phyloP scores from a whole-genome alignment of 2,888 invertebrate species.

The Ormyrus nitidulus region DNA sequence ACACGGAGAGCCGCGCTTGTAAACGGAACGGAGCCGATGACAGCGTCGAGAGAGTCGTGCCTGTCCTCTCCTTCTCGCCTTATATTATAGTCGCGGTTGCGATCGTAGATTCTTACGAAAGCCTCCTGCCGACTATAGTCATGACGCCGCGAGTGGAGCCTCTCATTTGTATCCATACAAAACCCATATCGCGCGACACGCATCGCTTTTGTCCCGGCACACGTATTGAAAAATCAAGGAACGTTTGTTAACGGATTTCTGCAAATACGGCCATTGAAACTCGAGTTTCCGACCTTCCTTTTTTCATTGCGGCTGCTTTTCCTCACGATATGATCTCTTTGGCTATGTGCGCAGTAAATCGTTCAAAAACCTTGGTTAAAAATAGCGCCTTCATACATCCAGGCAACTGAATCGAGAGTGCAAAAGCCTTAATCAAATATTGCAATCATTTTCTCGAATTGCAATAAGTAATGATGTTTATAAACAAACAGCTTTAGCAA shows the following conservation, averaged over 20 bases:
- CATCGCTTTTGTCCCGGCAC: not conserved
- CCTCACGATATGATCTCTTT: not conserved
- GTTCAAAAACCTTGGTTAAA: not conserved
- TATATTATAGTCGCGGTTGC: not conserved
- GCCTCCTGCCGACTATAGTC: not conserved
- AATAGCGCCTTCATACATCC: not conserved
- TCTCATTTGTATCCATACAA: slow-evolving; percentile 27
- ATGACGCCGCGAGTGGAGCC: not conserved
- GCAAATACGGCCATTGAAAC: slow-evolving; percentile 23
- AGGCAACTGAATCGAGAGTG: too few species aligned
- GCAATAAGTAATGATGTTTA: too few species aligned
- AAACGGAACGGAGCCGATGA: slow-evolving; percentile 26
- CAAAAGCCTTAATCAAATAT: too few species aligned
- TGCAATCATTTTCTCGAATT: too few species aligned
- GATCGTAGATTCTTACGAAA: slow-evolving; percentile 26
- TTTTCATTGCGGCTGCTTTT: not conserved
- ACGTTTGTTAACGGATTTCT: slow-evolving; percentile 1
- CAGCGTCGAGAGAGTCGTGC: not conserved
- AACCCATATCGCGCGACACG: slow-evolving; percentile 15
- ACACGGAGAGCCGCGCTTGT: not conserved
- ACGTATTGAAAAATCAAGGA: slow-evolving; percentile 9
- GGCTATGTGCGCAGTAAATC: not conserved
- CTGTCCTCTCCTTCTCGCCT: too few species aligned
- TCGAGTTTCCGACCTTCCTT: not conserved
- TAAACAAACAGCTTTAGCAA: too few species aligned